Evolutionary conservation across 37 sponge, comb jelly and placozoan species (phyloP).

Genomic region (Hexactinellida sp.): DNA sequence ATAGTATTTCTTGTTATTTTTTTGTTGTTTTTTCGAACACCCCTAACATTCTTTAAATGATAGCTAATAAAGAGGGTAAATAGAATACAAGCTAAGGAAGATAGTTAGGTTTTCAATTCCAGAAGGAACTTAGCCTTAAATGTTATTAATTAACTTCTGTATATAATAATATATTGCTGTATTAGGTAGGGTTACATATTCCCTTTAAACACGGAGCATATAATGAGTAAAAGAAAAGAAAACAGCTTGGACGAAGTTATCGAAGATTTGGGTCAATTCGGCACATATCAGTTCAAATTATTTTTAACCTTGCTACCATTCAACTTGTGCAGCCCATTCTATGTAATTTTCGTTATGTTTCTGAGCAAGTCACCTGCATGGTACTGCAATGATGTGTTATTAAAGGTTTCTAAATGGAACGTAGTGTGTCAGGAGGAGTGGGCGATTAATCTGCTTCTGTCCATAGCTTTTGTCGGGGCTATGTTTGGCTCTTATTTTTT

Average conservation of each 20-base stretch:
- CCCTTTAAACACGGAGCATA: no score
- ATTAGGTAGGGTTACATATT: not conserved
- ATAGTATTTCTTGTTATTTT: no score
- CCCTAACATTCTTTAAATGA: no score
- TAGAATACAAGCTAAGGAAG: no score
- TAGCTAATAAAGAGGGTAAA: no score
- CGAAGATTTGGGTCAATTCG: not conserved
- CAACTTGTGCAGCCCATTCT: not conserved
- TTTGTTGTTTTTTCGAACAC: no score
- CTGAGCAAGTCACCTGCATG: not conserved
- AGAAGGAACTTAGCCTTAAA: no score
- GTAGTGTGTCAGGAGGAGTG: not conserved
- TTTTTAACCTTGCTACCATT: not conserved
- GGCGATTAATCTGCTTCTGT: not conserved
- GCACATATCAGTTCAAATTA: not conserved
- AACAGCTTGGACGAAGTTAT: not conserved
- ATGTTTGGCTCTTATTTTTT: slow-evolving; percentile 10
- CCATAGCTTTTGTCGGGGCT: not conserved
- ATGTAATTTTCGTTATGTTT: not conserved
- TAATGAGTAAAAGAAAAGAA: not conserved
- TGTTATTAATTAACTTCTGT: no score
- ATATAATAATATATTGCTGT: no score
- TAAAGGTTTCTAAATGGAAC: not conserved
- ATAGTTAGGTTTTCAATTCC: no score
- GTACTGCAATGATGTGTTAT: not conserved